Base-by-base conservation (phyloP, 2,797 vertebrate species). In the Acestrorhynchus altus region DNA sequence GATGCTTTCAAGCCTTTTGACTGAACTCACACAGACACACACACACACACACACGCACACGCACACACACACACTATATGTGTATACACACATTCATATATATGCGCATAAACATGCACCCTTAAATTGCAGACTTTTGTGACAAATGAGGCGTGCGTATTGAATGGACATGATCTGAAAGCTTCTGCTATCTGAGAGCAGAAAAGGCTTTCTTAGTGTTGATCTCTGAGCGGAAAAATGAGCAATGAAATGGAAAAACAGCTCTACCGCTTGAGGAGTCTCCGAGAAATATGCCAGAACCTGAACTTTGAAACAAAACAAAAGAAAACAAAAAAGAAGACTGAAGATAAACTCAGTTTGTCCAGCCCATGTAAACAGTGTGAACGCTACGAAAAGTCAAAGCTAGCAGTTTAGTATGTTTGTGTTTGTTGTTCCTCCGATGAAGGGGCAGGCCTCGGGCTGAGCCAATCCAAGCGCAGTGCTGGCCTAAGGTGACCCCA, bases 321-420 rank as follows among this genome's bases (percentile, higher is more conserved):
- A 35, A 35, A 35, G 6, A 35, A 35, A 35, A 35, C 72, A 71
- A 79, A 67, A 71, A 67, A 64, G 74, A 75, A 39, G 82, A 76
- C 70, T 42, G 82, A 81, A 77, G 64, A 54, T 77, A 74, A 83
- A 85, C 73, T 79, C 39, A 2, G 31, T 35, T 35, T 35, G 31
- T 35, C 31, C n/a, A 71, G 72, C 56, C 64, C 28, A 35, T 35
- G 31, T 35, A 35, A 35, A 35, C 31, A 35, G 31, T 46, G 57
- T 51, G 71, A 76, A 75, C 85, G 82, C 85, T 81, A 81, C 87
- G 86, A 84, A 86, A 89, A 90, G 87, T 89, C 86, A 86, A 87
- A 87, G 81, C 87, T 91, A 92, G 91, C 87, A 87, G 87, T 86
- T 87, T 90, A n/a, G 85, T 89, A 52, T 35, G 49, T 74, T 79